Percentiles rank a stretch among this genome's conserved stretches.
Conservation (phyloP, 2,113 vertebrate genomes). For the Brachionichthys hirsutus region DNA sequence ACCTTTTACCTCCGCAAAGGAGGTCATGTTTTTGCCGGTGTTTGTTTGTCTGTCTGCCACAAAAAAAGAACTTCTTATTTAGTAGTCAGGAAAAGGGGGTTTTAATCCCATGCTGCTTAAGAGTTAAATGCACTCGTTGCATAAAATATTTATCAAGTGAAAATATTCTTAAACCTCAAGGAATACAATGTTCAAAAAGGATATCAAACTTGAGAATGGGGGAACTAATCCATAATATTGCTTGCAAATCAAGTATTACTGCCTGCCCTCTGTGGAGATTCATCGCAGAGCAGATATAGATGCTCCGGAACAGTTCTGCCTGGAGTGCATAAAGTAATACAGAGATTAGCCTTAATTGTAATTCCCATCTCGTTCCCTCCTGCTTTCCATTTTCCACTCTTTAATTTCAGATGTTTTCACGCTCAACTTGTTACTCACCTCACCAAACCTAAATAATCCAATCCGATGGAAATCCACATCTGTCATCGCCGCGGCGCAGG, state of each 20-base stretch:
- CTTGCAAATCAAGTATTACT: conserved; percentile 35
- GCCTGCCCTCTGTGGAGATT: conserved; percentile 13
- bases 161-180: conserved; percentile 6
- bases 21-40: no score
- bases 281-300: conserved; percentile 33
- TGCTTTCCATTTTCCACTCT: conserved; percentile 48
- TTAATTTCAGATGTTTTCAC: conserved; percentile 62
- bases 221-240: conserved; percentile 18
- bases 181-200: conserved; percentile 13
- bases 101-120: background rate
- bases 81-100: background rate
- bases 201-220: conserved; percentile 18
- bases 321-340: conserved; percentile 43
- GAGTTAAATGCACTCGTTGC: background rate
- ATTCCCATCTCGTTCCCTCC: conserved; percentile 58
- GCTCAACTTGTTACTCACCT: conserved; percentile 60
- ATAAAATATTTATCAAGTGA: conserved; percentile 17
- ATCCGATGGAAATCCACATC: conserved; percentile 53
- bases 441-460: conserved; percentile 58
- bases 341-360: conserved; percentile 53
- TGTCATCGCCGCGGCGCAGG: conserved; percentile 15
- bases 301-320: conserved; percentile 38
- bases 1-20: no score
- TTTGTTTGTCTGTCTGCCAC: no score
- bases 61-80: background rate